A percentile compares a stretch with the other conserved stretches of the same genome.
Evolutionary conservation across 2,113 vertebrate genomes (phyloP).

Genomic region (Mionectes macconnelli): DNA sequence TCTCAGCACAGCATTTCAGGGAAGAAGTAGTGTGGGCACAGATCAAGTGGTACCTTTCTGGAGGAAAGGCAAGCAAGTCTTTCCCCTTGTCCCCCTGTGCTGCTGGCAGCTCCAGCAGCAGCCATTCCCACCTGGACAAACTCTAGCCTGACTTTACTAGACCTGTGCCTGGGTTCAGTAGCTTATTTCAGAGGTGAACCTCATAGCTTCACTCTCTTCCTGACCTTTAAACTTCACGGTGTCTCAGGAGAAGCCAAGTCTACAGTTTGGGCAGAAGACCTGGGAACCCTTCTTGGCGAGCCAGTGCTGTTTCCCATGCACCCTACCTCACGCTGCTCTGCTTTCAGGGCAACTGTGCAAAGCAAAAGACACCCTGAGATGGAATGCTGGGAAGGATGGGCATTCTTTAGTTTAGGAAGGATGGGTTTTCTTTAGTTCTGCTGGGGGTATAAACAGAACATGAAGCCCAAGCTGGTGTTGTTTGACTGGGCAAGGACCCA

Average conservation of each 20-base stretch:
- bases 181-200: neutral
- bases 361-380: neutral
- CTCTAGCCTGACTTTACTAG: neutral
- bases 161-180: fast-evolving
- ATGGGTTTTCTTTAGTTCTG: neutral
- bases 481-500: neutral
- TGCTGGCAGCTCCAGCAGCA: neutral
- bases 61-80: neutral
- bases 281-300: neutral
- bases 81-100: neutral
- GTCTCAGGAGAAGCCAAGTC: neutral
- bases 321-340: neutral
- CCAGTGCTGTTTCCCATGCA: neutral
- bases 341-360: neutral
- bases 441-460: neutral
- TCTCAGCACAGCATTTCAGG: neutral
- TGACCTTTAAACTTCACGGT: neutral
- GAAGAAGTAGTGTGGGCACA: fast-evolving
- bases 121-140: neutral
- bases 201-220: neutral
- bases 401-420: too few relatives aligned
- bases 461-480: neutral
- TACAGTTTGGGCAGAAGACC: neutral
- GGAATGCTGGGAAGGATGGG: neutral
- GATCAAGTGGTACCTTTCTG: neutral